phyloP scores from a whole-genome alignment of 2,888 invertebrate genomes.

The Gryllus longicercus region DNA sequence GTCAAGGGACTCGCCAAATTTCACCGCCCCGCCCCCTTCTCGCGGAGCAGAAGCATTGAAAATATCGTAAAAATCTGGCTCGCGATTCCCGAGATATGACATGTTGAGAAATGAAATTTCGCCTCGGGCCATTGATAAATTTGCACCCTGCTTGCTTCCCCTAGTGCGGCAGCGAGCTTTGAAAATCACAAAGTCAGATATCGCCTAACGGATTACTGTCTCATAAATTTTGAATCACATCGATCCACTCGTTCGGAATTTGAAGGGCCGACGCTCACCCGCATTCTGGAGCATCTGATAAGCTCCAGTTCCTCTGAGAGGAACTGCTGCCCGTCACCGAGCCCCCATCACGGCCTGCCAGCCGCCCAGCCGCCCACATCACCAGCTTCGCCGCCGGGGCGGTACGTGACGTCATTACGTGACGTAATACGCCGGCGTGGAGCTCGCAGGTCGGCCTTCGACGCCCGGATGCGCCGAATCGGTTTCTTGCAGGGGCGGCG shows the following conservation, averaged over 20 bases:
- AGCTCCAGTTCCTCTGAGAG: neutral
- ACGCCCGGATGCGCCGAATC: neutral
- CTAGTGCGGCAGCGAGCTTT: neutral
- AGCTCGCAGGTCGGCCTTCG: neutral
- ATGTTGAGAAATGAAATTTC: constrained; percentile 2
- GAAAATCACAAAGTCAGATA: constrained; percentile 17
- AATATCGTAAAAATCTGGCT: constrained; percentile 17
- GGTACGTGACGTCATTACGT: neutral
- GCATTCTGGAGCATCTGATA: neutral
- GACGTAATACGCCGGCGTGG: neutral
- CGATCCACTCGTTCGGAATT: neutral
- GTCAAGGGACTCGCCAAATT: neutral
- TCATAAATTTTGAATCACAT: constrained; percentile 17
- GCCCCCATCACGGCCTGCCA: neutral
- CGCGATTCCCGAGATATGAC: neutral
- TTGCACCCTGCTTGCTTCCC: constrained; percentile 11
- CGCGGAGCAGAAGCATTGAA: neutral
- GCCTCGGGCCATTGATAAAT: constrained; percentile 3
- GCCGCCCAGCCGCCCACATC: neutral
- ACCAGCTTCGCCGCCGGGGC: neutral
- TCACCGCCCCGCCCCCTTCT: neutral
- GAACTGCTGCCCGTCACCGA: neutral
- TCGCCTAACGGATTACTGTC: constrained; percentile 17
- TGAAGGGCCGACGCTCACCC: neutral
- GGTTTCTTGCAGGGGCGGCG: too few species aligned